A percentile compares a stretch with the other conserved stretches of the same genome.
Evolutionary conservation across 2,797 vertebrate genomes (phyloP).

Genomic region (Danio kyathit): DNA sequence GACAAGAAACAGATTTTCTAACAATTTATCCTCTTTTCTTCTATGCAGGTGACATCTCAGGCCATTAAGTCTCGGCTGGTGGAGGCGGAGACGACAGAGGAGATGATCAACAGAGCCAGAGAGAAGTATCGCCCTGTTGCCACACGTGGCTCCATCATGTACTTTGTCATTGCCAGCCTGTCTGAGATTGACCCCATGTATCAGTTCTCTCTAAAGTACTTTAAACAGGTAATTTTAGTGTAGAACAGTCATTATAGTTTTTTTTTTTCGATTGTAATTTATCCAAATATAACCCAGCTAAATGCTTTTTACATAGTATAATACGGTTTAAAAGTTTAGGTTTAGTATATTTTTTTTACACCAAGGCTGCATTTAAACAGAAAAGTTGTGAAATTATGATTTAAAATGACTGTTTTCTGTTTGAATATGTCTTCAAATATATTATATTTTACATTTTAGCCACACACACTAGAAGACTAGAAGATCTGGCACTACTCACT

Average conservation of each 20-base stretch:
- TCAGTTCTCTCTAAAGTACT: conserved; percentile 89
- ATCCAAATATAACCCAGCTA: background rate
- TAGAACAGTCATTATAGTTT: background rate
- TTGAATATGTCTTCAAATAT: no score
- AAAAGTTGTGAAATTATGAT: background rate
- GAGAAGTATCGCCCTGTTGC: conserved; percentile 83
- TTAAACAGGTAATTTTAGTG: conserved; percentile 78
- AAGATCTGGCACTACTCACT: no score
- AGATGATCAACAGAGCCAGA: conserved; percentile 79
- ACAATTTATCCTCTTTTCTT: conserved; percentile 32
- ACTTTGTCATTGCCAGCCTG: conserved; percentile 84
- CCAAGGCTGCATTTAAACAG: background rate
- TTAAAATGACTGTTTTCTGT: background rate
- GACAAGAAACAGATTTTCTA: conserved; percentile 1
- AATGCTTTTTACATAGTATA: background rate
- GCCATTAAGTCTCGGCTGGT: conserved; percentile 80
- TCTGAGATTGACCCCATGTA: conserved; percentile 88
- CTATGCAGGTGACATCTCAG: conserved; percentile 78
- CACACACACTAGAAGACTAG: no score
- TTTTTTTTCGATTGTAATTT: background rate
- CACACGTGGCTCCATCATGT: conserved; percentile 81
- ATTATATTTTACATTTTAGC: no score
- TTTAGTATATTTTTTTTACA: background rate
- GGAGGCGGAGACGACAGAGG: conserved; percentile 82
- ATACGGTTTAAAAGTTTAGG: background rate